Evolutionary conservation across 2,888 invertebrate genomes (phyloP), one percentile per base, ranked within the genome.

Genomic region (Drosophila mayaguana): DNA sequence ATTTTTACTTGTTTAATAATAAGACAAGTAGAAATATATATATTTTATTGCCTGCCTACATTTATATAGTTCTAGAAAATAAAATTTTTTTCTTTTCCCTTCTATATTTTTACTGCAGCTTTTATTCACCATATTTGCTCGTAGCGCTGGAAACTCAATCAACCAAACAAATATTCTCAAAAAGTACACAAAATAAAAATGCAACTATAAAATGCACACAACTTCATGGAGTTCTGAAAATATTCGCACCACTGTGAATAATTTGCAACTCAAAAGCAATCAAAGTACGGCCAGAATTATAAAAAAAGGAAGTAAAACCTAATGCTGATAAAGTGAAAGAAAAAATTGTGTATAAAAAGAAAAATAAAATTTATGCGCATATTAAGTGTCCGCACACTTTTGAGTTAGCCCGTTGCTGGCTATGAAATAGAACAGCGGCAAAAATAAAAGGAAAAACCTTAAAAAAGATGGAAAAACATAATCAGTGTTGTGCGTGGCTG

Each of bases 361-460:
- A 61, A 16, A 18, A 48, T 16, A 14, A 36, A 72, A 63, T 64
- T 64, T 72, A 63, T 71, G 63, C 51, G 56, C 62, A 71, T 70
- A 57, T 72, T 63, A 63, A 53, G 38, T 45, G 16, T 14, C 14
- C 18, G 25, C 11, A 50, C 25, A 36, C 53, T 32, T 55, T 67
- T 45, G 63, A 11, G 18, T 40, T 28, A 28, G 1, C 4, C 48
- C 34, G 48, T 50, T 46, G 11, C 12, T 20, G 53, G 54, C 36
- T 20, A 12, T 6, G n/a, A 43, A 66, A 57, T 51, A 54, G 50
- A 59, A 62, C 11, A 8, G 14, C 3, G n/a, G 9, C 16, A n/a
- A 63, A 60, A 63, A 40, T 18, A 36, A 36, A 45, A 20, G 22
- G 22, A 18, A 16, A 56, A 25, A 20, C 8, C 25, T 34, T n/a